Evolutionary conservation across 2,113 vertebrate genomes (phyloP).

Genomic region (Mohoua ochrocephala): DNA sequence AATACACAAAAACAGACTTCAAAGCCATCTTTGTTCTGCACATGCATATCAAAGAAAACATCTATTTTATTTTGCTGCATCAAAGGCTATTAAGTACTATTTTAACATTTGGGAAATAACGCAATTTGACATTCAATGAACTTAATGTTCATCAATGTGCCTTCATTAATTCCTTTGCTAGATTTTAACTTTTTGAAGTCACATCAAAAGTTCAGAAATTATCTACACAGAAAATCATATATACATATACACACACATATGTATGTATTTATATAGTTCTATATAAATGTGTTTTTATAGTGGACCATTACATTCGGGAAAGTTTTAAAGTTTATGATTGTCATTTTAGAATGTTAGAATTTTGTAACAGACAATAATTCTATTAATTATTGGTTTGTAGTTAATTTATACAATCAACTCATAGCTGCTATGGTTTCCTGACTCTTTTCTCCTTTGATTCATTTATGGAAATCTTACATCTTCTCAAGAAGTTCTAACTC

Average conservation of each 20-base stretch:
- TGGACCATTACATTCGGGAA: conserved; percentile 62
- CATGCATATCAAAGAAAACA: conserved; percentile 67
- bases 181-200: conserved; percentile 71
- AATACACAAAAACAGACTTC: conserved; percentile 46
- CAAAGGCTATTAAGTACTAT: conserved; percentile 72
- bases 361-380: neutral
- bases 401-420: neutral
- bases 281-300: conserved; percentile 43
- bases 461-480: conserved; percentile 20
- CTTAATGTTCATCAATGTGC: conserved; percentile 42
- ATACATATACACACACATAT: neutral
- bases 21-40: conserved; percentile 50
- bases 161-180: conserved; percentile 71
- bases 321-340: neutral
- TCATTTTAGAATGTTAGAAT: neutral
- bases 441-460: neutral
- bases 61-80: conserved; percentile 69
- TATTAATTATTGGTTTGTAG: conserved; percentile 44
- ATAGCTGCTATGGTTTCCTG: neutral
- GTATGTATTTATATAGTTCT: neutral
- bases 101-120: conserved; percentile 74
- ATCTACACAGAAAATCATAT: neutral
- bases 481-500: neutral
- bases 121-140: conserved; percentile 68
- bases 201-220: conserved; percentile 74